A percentile compares a stretch with the other conserved stretches of the same genome.
phyloP scores from a whole-genome alignment of 2,113 vertebrate genomes.

The Promerops cafer region DNA sequence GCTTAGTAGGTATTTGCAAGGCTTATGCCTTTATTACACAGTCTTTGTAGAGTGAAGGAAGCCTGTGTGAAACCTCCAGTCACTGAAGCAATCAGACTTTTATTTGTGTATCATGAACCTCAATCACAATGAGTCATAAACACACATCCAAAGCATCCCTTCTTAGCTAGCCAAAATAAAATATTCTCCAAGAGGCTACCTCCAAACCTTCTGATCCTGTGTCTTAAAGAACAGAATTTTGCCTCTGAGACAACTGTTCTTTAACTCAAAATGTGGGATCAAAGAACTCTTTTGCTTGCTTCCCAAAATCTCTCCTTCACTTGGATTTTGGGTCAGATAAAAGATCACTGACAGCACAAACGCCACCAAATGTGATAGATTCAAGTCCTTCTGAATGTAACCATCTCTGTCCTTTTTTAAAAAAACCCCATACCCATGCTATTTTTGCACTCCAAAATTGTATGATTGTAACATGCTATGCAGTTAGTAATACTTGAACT shows the following conservation, averaged over 20 bases:
- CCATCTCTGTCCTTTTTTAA: background rate
- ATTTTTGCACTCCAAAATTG: background rate
- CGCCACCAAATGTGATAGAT: background rate
- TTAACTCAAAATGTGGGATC: background rate
- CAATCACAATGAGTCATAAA: background rate
- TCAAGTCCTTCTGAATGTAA: background rate
- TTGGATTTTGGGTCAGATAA: background rate
- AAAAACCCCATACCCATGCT: background rate
- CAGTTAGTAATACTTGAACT: background rate
- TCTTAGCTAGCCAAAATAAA: background rate
- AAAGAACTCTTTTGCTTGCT: background rate
- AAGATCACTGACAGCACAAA: background rate
- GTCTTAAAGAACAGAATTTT: background rate
- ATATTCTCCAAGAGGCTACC: background rate
- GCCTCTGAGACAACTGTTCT: background rate
- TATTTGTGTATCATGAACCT: background rate
- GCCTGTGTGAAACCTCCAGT: background rate
- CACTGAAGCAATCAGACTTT: background rate
- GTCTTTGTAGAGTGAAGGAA: background rate
- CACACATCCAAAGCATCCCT: background rate
- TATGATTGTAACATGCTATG: background rate
- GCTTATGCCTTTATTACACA: background rate
- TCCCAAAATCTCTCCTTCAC: accelerated
- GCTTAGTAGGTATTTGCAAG: background rate
- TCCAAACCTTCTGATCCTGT: background rate